Conservation (phyloP, 2,797 vertebrate genomes). For the Macropus fuliginosus region DNA sequence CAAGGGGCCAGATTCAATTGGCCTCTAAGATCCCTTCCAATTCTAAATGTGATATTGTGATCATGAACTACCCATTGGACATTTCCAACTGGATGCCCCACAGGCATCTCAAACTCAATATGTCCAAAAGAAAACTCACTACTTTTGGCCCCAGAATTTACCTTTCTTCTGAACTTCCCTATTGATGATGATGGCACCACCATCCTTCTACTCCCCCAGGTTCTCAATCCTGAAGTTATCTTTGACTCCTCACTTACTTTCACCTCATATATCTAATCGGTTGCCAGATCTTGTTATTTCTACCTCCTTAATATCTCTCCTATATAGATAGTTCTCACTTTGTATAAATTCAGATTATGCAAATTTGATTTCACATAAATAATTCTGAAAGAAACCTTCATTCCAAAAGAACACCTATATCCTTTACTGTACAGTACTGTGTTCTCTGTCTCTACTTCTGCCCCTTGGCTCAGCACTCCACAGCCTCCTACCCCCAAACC, state of each 20-base stretch:
- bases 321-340: not conserved
- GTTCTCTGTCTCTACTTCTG: not conserved
- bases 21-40: not conserved
- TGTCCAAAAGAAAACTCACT: not conserved
- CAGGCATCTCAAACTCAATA: not conserved
- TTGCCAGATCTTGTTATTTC: not conserved
- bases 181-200: not conserved
- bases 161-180: not conserved
- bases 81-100: not conserved
- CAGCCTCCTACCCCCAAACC: not conserved
- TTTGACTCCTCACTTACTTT: not conserved
- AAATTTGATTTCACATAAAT: not conserved
- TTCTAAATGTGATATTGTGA: not conserved
- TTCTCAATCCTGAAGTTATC: not conserved
- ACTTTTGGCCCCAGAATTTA: not conserved
- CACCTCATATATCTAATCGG: not conserved
- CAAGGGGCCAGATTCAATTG: not conserved
- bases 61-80: not conserved
- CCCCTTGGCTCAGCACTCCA: not conserved
- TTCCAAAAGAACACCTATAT: not conserved
- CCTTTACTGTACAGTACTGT: not conserved
- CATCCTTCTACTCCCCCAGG: not conserved
- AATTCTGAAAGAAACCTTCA: not conserved
- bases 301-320: not conserved
- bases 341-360: not conserved